Base-by-base conservation (phyloP, 2,888 invertebrate species). In the Drosophila meridiana region DNA sequence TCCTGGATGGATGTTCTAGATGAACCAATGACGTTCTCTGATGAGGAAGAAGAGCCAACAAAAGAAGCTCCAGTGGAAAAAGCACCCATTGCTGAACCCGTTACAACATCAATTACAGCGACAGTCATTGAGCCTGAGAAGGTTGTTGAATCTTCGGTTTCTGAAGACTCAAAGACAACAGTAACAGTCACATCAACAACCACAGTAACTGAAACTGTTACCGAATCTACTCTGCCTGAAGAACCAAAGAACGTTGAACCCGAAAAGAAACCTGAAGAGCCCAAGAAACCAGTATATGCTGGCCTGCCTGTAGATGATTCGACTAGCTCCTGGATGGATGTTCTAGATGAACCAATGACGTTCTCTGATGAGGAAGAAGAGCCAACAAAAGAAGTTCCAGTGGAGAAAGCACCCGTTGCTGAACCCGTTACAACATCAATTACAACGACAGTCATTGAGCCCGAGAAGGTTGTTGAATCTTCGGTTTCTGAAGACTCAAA, bases 311-410 rank as follows among this genome's bases (percentile, higher is more conserved):
- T 91, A 30, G 91, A 92, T 73, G 90, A 92, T 20, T 79, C 91
- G 0, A 80, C 90, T 36, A 89, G 80, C 68, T 69, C 89, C 2
- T 93, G 92, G 90, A 89, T 93, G 84, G 72, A 89, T 56, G 87
- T 91, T 7, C 47, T 91, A 52, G 93, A 93, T 42, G 92, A 93
- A 64, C 91, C 91, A 20, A 90, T 92, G 75, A 77, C 78, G 7
- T 89, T 93, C 56, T 91, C 92, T 4, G 92, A 91, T 57, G 92
- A 92, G 7, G 92, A 92, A 30, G 64, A 58, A 3, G 47, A 47
- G 4, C 28, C 47, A 14, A 2, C 13, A 7, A 47, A 47, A 1
- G 47, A 47, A 47, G 28, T 47, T 28, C 14, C 48, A 0, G 30
- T 48, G 7, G 48, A 48, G 48, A 48, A 48, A 8, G 14, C 14